Percentiles rank a stretch among this genome's conserved stretches.
Conservation (phyloP, 1,140 invertebrate genomes). For the Ceratosolen solmsi region DNA sequence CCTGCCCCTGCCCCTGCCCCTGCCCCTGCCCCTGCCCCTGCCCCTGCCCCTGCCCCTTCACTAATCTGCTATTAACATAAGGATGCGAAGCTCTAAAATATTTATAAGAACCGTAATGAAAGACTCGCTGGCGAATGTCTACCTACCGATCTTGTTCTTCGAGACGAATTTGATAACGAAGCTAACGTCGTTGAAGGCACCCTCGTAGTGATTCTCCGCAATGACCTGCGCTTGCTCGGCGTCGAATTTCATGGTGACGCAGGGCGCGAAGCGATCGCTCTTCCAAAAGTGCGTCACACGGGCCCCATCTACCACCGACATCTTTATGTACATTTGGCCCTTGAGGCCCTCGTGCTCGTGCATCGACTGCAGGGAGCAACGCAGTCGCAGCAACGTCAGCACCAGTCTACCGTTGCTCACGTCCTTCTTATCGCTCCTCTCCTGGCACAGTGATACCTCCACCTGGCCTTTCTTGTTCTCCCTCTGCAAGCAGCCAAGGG, state of each 20-base stretch:
- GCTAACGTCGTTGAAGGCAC: slow-evolving; percentile 69
- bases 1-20: too few relatives aligned
- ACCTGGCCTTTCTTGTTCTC: slow-evolving; percentile 80
- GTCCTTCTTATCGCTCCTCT: slow-evolving; percentile 78
- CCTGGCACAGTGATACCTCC: slow-evolving; percentile 78
- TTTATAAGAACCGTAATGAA: too few relatives aligned
- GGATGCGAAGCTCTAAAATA: too few relatives aligned
- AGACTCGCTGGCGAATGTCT: neutral
- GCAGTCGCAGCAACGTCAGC: slow-evolving; percentile 65
- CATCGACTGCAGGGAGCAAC: slow-evolving; percentile 80
- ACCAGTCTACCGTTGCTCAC: slow-evolving; percentile 76
- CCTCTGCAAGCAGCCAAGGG: slow-evolving; percentile 67
- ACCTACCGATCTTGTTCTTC: slow-evolving; percentile 71
- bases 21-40: too few relatives aligned
- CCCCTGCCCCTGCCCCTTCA: too few relatives aligned
- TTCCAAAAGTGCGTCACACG: slow-evolving; percentile 84
- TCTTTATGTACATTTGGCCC: slow-evolving; percentile 83
- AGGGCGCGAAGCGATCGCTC: slow-evolving; percentile 81
- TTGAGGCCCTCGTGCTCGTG: slow-evolving; percentile 79
- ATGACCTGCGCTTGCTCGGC: slow-evolving; percentile 65
- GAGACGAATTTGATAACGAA: slow-evolving; percentile 71
- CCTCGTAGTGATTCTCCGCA: slow-evolving; percentile 70
- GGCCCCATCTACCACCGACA: slow-evolving; percentile 80
- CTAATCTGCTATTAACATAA: too few relatives aligned
- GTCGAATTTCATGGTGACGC: slow-evolving; percentile 75